phyloP scores from a whole-genome alignment of 2,113 vertebrate species.

The Varanus salvator region DNA sequence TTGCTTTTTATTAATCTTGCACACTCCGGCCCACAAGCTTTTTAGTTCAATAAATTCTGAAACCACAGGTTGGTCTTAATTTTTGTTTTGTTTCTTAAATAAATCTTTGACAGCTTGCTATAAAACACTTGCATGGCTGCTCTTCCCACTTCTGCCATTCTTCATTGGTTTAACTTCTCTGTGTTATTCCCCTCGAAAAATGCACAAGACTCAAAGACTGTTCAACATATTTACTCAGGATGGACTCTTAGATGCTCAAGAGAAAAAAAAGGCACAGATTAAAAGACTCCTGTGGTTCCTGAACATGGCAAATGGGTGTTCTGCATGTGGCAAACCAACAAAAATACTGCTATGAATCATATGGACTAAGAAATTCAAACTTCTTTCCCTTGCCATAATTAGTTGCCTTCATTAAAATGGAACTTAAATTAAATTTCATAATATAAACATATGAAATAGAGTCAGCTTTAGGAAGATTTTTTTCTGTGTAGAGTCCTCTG shows the following conservation, averaged over 20 bases:
- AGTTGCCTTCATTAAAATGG: slow-evolving; percentile 79
- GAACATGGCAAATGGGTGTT: slow-evolving; percentile 69
- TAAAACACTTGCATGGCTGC: slow-evolving; percentile 28
- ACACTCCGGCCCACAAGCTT: slow-evolving; percentile 27
- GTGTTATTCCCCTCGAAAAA: slow-evolving; percentile 62
- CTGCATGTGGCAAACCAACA: slow-evolving; percentile 61
- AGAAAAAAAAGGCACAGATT: slow-evolving; percentile 83
- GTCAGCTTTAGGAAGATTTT: slow-evolving; percentile 75
- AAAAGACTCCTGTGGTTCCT: slow-evolving; percentile 74
- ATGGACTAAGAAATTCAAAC: slow-evolving; percentile 70
- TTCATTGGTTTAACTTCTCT: slow-evolving; percentile 29
- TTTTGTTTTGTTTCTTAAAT: slow-evolving; percentile 22
- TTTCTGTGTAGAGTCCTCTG: slow-evolving; percentile 79
- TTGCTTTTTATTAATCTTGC: slow-evolving; percentile 22
- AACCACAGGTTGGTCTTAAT: slow-evolving; percentile 28
- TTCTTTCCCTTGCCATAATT: slow-evolving; percentile 70
- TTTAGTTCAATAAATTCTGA: slow-evolving; percentile 48
- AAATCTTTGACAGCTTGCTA: slow-evolving; percentile 37
- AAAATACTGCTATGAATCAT: slow-evolving; percentile 68
- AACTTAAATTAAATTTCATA: slow-evolving; percentile 79
- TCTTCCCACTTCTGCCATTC: slow-evolving; percentile 15
- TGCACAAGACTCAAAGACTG: slow-evolving; percentile 74
- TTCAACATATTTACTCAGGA: slow-evolving; percentile 79
- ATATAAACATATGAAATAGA: slow-evolving; percentile 87
- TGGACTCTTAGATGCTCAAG: slow-evolving; percentile 73